phyloP scores from a whole-genome alignment of 2,888 invertebrate species.

The Calameuta filiformis region DNA sequence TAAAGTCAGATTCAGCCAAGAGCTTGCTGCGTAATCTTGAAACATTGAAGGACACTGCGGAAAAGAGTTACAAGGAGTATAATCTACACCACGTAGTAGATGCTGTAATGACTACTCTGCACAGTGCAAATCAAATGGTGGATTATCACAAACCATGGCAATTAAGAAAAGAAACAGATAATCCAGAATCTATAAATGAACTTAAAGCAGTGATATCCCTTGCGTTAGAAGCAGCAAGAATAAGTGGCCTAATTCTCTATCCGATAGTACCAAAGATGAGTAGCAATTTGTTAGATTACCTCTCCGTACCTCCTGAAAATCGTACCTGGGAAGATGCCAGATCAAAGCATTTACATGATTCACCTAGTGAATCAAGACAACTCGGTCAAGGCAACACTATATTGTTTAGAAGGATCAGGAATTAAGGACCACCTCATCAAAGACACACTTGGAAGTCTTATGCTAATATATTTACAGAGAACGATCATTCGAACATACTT shows the following conservation, averaged over 20 bases:
- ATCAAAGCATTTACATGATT: conserved; percentile 35
- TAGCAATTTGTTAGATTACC: conserved; percentile 76
- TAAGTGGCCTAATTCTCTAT: conserved; percentile 82
- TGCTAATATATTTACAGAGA: conserved; percentile 54
- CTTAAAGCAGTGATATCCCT: conserved; percentile 82
- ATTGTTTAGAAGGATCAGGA: conserved; percentile 49
- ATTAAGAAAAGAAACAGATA: conserved; percentile 73
- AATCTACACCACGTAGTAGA: conserved; percentile 89
- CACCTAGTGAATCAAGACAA: neutral
- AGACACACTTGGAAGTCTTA: conserved; percentile 43
- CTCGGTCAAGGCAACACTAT: conserved; percentile 34
- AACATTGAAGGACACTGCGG: conserved; percentile 71
- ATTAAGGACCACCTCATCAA: neutral
- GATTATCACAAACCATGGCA: conserved; percentile 91
- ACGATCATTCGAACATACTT: conserved; percentile 48
- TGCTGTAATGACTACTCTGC: conserved; percentile 78
- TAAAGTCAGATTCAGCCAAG: conserved; percentile 67
- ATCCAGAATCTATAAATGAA: conserved; percentile 67
- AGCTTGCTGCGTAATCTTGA: conserved; percentile 71
- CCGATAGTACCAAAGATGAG: conserved; percentile 87
- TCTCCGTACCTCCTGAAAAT: conserved; percentile 67
- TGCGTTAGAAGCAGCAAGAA: conserved; percentile 85
- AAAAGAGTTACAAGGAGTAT: conserved; percentile 76
- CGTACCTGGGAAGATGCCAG: conserved; percentile 69
- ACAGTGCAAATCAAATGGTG: conserved; percentile 87